These are phyloP conservation scores for Heterotis niloticus DNA, from an alignment of 2,113 vertebrate species.

Conservation along the genomic window DNA sequence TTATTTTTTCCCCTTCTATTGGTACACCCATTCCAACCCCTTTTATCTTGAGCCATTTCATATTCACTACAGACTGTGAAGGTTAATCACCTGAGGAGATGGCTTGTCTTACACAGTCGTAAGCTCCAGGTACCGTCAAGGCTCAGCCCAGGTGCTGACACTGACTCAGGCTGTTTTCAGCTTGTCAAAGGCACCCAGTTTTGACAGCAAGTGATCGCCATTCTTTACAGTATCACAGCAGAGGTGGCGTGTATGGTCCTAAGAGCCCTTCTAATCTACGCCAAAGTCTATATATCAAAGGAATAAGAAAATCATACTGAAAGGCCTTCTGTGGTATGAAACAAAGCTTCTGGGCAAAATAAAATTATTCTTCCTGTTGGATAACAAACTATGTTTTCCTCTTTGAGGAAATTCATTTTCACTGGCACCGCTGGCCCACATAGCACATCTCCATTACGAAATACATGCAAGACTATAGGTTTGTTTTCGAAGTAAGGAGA, in stretches of 20 bases:
- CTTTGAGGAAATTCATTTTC: conserved; percentile 1
- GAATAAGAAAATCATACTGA: conserved; percentile 33
- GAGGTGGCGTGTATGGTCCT: conserved; percentile 39
- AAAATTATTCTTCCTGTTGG: neutral
- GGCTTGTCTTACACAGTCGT: neutral
- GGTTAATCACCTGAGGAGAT: neutral
- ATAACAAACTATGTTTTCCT: neutral
- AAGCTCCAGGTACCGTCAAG: conserved; percentile 35
- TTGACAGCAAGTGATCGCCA: conserved; percentile 53
- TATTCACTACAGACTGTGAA: no score
- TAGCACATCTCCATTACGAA: neutral
- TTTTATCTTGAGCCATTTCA: no score
- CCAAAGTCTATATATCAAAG: conserved; percentile 46
- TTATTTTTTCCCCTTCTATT: no score
- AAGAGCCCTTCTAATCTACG: conserved; percentile 37
- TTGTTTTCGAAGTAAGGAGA: no score
- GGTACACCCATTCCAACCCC: no score
- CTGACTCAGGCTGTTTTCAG: conserved; percentile 49
- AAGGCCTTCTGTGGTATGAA: neutral
- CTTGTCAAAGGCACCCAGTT: conserved; percentile 47
- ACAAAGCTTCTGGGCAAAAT: neutral
- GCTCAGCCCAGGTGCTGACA: conserved; percentile 54
- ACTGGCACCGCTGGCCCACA: neutral
- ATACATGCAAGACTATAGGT: neutral
- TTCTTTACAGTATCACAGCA: conserved; percentile 44